A percentile compares a stretch with the other conserved stretches of the same genome.
Evolutionary conservation across 2,797 vertebrate species (phyloP).

Genomic region (Chromis chromis): DNA sequence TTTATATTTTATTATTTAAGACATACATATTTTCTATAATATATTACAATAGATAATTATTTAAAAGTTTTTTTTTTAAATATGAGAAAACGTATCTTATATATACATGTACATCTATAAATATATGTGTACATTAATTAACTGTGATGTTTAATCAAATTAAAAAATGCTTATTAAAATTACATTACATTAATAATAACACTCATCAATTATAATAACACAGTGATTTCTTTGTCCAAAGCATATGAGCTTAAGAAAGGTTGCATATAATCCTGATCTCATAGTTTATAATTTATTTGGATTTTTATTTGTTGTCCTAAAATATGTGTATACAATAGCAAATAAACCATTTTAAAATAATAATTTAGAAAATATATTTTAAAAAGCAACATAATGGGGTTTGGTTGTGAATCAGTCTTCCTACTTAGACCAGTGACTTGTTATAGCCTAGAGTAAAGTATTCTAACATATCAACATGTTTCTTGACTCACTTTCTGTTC

Average conservation of each 20-base stretch:
- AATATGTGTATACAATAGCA: neutral
- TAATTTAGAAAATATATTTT: no score
- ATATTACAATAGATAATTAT: neutral
- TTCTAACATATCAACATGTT: slow-evolving; percentile 34
- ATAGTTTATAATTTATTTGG: neutral
- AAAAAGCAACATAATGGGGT: neutral
- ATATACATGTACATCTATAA: neutral
- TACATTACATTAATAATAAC: neutral
- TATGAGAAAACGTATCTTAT: neutral
- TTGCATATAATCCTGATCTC: neutral
- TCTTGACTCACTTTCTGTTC: slow-evolving; percentile 13
- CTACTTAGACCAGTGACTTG: neutral
- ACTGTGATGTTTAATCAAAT: slow-evolving; percentile 3
- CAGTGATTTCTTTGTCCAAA: neutral
- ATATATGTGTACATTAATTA: neutral
- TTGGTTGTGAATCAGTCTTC: neutral
- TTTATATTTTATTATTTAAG: neutral
- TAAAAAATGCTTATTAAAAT: neutral
- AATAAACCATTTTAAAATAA: neutral
- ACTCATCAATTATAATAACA: neutral
- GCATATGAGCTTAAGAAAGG: neutral
- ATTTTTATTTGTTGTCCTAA: neutral
- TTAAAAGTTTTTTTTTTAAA: neutral
- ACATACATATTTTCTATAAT: neutral
- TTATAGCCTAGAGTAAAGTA: slow-evolving; percentile 21